Evolutionary conservation across 1,140 invertebrate genomes (phyloP), one percentile per base, ranked within the genome.

Genomic region (Maconellicoccus hirsutus): DNA sequence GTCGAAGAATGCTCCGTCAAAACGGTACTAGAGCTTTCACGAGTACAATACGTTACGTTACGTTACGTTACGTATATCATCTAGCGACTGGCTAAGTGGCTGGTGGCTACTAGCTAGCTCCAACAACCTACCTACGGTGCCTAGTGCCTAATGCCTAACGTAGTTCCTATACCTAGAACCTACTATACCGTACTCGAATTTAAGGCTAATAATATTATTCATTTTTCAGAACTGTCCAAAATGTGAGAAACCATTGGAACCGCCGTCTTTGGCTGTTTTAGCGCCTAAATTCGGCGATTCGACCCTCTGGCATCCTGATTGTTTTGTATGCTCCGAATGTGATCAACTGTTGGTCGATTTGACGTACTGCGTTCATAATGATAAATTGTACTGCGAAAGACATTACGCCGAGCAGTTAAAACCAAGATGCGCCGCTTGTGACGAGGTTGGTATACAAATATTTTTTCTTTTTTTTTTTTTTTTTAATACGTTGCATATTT

Each of bases 381-480:
- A 91, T 72, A 84, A 84, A 70, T 83, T 96, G 42, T 96, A 89
- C 79, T 97, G 94, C 80, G 93, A 95, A 78, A 84, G 94, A 70
- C 94, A 97, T 80, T 97, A 96, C 79, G 93, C 93, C 16, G 93
- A 97, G 80, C 85, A 91, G 76, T 82, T 96, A 74, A 95, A 95
- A 79, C 93, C 94, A 1, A 82, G 94, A 77, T 97, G 94, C 79
- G 85, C 91, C 39, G 91, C 92, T 73, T 97, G 94, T 81, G 94
- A 97, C 82, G 94, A 97, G 89, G 93, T 97, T 80, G 86, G 89
- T 84, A 33, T 33, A 33, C 29, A 33, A 6, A 33, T 33, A 33
- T n/a, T 70, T 74, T 73, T 42, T 74, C 26, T 42, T 33, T 38
- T 6, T 19, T 22, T 61, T 8, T 19, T 61, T 61, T 16, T 61